Evolutionary conservation across 1,140 invertebrate genomes (phyloP).

Genomic region (Pectinophora gossypiella): DNA sequence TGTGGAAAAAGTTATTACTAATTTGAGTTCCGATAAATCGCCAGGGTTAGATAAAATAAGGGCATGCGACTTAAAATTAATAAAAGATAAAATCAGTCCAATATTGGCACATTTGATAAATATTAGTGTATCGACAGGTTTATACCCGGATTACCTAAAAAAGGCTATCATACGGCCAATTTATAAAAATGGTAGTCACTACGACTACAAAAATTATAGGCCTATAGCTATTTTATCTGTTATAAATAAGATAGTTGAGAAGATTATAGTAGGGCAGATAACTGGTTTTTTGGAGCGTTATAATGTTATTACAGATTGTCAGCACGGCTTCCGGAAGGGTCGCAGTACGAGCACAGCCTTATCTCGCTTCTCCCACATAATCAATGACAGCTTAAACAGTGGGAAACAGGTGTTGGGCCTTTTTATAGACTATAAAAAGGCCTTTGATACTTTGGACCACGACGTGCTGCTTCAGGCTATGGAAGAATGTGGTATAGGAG

Average conservation of each 20-base stretch:
- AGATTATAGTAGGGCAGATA: background rate
- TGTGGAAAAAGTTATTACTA: background rate
- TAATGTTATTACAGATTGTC: background rate
- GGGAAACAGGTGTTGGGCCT: background rate
- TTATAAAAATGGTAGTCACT: background rate
- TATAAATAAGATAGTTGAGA: background rate
- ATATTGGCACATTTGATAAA: background rate
- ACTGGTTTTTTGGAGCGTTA: background rate
- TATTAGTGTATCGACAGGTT: background rate
- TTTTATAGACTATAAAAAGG: background rate
- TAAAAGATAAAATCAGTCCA: background rate
- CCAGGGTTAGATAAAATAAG: background rate
- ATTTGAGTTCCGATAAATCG: background rate
- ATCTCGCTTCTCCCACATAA: background rate
- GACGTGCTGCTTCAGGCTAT: background rate
- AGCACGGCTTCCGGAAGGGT: background rate
- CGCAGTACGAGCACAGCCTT: background rate
- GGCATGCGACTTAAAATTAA: background rate
- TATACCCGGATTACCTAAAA: background rate
- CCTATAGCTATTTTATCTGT: background rate
- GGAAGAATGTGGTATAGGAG: background rate
- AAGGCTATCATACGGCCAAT: background rate
- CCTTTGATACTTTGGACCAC: background rate
- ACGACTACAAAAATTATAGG: background rate
- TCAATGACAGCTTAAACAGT: background rate